A percentile compares a stretch with the other conserved stretches of the same genome.
Conservation (phyloP, 2,888 invertebrate species). For the Drosophila maculinotata region DNA sequence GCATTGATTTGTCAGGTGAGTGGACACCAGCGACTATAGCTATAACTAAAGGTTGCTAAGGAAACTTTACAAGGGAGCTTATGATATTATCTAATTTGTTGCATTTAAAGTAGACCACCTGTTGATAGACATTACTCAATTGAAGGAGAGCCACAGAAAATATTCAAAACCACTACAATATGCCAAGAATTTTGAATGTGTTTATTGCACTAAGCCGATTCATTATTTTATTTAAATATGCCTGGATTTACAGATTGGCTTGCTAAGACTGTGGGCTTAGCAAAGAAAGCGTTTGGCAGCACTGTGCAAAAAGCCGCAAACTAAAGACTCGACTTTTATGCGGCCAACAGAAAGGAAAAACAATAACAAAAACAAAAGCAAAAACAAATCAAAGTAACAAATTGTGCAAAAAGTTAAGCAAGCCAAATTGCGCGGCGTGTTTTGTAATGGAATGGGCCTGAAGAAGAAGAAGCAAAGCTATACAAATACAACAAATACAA, state of each 20-base stretch:
- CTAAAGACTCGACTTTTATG: constrained; percentile 78
- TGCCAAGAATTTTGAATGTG: constrained; percentile 6
- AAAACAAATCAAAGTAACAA: constrained; percentile 81
- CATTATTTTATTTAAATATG: constrained; percentile 77
- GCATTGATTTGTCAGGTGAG: constrained; percentile 85
- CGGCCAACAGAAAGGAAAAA: constrained; percentile 47
- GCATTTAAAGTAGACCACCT: too few species aligned
- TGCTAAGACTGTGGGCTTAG: constrained; percentile 57
- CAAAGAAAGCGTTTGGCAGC: constrained; percentile 59
- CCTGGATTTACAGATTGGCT: constrained; percentile 65
- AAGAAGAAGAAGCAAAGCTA: constrained; percentile 16
- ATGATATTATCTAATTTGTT: too few species aligned
- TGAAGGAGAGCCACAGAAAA: neutral
- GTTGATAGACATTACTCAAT: too few species aligned
- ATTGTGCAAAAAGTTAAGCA: constrained; percentile 78
- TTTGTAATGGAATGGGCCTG: constrained; percentile 13
- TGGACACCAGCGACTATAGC: too few species aligned
- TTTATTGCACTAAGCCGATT: constrained; percentile 62
- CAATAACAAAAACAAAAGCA: constrained; percentile 48
- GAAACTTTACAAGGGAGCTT: too few species aligned
- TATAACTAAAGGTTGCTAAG: too few species aligned
- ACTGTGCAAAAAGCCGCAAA: constrained; percentile 68
- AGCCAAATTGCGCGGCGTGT: constrained; percentile 72
- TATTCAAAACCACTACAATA: constrained; percentile 12
- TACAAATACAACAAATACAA: constrained; percentile 40